These are phyloP conservation scores for Pterostichus madidus DNA, from an alignment of 2,888 invertebrate species.

Conservation along the genomic window DNA sequence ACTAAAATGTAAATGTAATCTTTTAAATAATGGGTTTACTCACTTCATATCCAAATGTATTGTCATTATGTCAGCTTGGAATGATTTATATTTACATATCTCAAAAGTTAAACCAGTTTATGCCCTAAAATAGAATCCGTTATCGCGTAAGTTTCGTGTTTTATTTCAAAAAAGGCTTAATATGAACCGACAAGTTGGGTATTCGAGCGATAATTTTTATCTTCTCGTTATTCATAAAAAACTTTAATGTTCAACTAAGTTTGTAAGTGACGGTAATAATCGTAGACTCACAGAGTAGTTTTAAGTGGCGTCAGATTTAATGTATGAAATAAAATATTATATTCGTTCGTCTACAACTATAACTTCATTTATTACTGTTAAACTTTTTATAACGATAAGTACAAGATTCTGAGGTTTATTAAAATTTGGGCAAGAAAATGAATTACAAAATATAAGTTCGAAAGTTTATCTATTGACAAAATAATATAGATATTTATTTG, in stretches of 20 bases:
- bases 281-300: conserved; percentile 26
- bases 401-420: no score
- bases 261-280: conserved; percentile 48
- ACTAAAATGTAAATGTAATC: conserved; percentile 17
- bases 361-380: conserved; percentile 13
- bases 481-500: no score
- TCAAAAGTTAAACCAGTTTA: conserved; percentile 33
- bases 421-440: neutral
- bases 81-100: conserved; percentile 51
- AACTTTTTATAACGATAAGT: neutral
- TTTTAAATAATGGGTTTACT: conserved; percentile 1
- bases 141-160: conserved; percentile 39
- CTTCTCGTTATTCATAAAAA: conserved; percentile 29
- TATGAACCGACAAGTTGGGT: conserved; percentile 32
- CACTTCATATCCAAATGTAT: conserved; percentile 25
- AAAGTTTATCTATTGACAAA: no score
- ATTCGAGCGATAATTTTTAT: conserved; percentile 39
- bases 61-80: conserved; percentile 6
- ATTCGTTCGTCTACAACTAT: neutral
- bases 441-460: neutral
- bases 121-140: conserved; percentile 31
- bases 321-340: conserved; percentile 46
- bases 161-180: conserved; percentile 38
- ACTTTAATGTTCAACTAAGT: conserved; percentile 43
- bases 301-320: conserved; percentile 41